Evolutionary conservation across 1,140 invertebrate species (phyloP), one percentile per base, ranked within the genome.

Genomic region (Achroia grisella): DNA sequence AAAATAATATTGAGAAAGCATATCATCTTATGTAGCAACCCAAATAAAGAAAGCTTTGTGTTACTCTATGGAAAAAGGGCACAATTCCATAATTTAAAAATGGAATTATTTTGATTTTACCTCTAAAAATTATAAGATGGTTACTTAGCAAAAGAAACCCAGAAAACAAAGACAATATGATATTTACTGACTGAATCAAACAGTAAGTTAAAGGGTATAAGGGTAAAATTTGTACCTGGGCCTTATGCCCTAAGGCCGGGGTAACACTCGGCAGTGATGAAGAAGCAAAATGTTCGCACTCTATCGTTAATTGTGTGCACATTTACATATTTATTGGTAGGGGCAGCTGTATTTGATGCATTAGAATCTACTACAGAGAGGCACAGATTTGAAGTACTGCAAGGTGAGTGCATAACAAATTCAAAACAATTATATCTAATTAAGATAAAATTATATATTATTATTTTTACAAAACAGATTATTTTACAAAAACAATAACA

Each of bases 291-390:
- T 92, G 96, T 99, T 62, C 94, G 98, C 75, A 99, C 98, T 70
- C 89, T 99, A 75, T 98, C 97, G 39, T 91, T 99, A 73, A 98
- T 99, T 74, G 97, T 99, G 74, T 98, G 96, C 87, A 99, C 98
- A 56, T 98, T 99, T 88, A 99, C 98, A 33, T 99, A 99, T 88
- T 90, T 99, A 41, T 89, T 99, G 13, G 93, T 99, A 28, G 98
- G 98, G 46, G 98, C 98, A n/a, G 98, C 98, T 13, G 96, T 99
- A 44, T 99, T 99, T 88, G 98, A 99, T 87, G 95, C 97, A 15
- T 89, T 99, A 31, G 98, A 99, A 87, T 98, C 96, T 17, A 93
- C 96, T 62, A 96, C 95, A 36, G 98, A 99, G 84, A 90, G 91
- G 45, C 92, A 93, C 77, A 91, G 96, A 73, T 93, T 93, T 87